Base-by-base conservation (phyloP, 2,797 vertebrate genomes). In the Pempheris klunzingeri region DNA sequence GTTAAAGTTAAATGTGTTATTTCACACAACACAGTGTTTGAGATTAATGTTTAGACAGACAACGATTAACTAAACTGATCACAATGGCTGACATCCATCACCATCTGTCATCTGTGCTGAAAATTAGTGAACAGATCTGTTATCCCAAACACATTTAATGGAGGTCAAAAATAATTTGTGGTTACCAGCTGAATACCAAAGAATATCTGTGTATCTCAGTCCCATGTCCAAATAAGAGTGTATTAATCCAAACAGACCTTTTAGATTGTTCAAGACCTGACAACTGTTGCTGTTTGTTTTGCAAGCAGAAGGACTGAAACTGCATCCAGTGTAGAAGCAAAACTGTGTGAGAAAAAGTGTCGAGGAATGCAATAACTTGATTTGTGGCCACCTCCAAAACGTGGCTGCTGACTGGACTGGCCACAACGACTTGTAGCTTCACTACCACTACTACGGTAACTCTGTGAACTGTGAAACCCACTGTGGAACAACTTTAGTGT, bases 1-100 rank as follows among this genome's bases (percentile, higher is more conserved):
- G 32, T 38, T 58, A 11, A n/a, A 64, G 5, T 24, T 30, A 14
- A 53, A 66, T 36, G 12, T 68, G 44, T 57, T 47, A 26, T 67
- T 81, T 74, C 6, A 32, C 18, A 47, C 30, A 36, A 47, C 5
- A 55, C 62, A 70, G 36, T 44, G 38, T 65, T 24, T 52, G 46
- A 61, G 11, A 9, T 73, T 71, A 5, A 64, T 77, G 47, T 83
- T 71, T 36, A 63, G 2, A 6, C 39, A 50, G 71, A 13, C 32
- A 55, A 9, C 3, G 2, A 22, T 12, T 39, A 55, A 46, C 20
- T 53, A 20, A 55, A 53, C 32, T 49, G 47, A 68, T 62, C 28
- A 59, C 47, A 55, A 41, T 57, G 3, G 41, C 39, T 18, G 20
- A 41, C 46, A 7, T 41, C 6, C 13, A 32, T 61, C 32, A 65